Evolutionary conservation across 2,888 invertebrate species (phyloP).

Genomic region (Ophion ellenae): DNA sequence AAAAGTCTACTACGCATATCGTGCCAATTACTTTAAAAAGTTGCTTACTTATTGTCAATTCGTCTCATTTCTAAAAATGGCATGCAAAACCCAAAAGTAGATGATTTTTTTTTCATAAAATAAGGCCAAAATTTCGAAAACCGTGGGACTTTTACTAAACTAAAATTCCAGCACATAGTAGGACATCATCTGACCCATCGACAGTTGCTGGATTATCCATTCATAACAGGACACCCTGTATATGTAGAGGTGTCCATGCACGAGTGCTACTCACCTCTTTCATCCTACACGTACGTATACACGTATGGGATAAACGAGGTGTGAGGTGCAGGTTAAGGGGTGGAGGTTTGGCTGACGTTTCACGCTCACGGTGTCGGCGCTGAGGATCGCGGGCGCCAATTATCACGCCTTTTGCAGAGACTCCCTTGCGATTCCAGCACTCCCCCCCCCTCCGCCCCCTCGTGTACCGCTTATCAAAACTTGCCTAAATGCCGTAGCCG

Average conservation of each 20-base stretch:
- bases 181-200: too few species aligned
- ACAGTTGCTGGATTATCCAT: too few species aligned
- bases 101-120: too few species aligned
- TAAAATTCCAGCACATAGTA: too few species aligned
- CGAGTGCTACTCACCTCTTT: slow-evolving; percentile 10
- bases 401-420: slow-evolving; percentile 72
- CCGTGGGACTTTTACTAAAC: too few species aligned
- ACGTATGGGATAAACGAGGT: neutral
- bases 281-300: neutral
- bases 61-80: too few species aligned
- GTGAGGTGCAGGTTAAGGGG: slow-evolving; percentile 33
- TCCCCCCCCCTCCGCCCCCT: neutral
- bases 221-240: too few species aligned
- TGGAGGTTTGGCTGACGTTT: slow-evolving; percentile 76
- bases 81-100: too few species aligned
- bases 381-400: slow-evolving; percentile 68
- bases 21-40: too few species aligned
- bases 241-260: neutral
- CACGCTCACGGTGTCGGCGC: slow-evolving; percentile 57
- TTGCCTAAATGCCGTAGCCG: slow-evolving; percentile 74
- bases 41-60: too few species aligned
- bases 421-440: slow-evolving; percentile 46
- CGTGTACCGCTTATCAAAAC: slow-evolving; percentile 74
- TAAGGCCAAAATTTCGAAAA: too few species aligned
- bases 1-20: too few species aligned